Percentiles rank a stretch among this genome's conserved stretches.
Conservation (phyloP, 2,888 invertebrate species). For the Melanargia galathea region DNA sequence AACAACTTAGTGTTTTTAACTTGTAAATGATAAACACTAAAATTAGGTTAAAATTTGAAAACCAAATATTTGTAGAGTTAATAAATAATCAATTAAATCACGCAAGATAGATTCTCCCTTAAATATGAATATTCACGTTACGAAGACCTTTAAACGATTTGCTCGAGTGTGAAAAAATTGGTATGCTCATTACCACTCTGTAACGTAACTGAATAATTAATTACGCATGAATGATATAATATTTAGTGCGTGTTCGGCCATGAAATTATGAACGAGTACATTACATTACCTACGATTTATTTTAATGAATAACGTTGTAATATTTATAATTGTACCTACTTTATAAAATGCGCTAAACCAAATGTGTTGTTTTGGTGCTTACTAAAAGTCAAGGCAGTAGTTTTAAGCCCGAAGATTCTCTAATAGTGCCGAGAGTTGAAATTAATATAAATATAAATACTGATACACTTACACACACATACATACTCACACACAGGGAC, state of each 20-base stretch:
- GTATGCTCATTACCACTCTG: constrained; percentile 31
- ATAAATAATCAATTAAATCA: background rate
- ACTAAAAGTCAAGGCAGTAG: too few species aligned
- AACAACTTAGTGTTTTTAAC: too few species aligned
- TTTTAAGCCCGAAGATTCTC: too few species aligned
- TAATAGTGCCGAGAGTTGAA: too few species aligned
- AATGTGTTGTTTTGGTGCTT: too few species aligned
- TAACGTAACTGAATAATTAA: constrained; percentile 35
- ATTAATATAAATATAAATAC: too few species aligned
- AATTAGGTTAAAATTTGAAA: constrained; percentile 7
- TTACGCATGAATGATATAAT: constrained; percentile 34
- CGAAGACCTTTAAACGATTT: constrained; percentile 26
- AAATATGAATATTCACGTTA: background rate
- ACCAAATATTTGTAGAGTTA: constrained; percentile 3
- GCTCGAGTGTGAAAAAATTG: constrained; percentile 35
- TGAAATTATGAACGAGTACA: constrained; percentile 10
- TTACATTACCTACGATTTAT: background rate
- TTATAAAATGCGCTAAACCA: background rate
- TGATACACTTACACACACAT: too few species aligned
- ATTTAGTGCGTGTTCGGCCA: constrained; percentile 30
- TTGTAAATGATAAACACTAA: background rate
- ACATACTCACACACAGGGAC: too few species aligned
- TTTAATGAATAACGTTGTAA: constrained; percentile 1
- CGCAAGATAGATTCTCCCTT: constrained; percentile 3
- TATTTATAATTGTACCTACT: too few species aligned